phyloP scores from a whole-genome alignment of 37 sponge, comb jelly and placozoan species.

The Chondrilla cf. caribensis region DNA sequence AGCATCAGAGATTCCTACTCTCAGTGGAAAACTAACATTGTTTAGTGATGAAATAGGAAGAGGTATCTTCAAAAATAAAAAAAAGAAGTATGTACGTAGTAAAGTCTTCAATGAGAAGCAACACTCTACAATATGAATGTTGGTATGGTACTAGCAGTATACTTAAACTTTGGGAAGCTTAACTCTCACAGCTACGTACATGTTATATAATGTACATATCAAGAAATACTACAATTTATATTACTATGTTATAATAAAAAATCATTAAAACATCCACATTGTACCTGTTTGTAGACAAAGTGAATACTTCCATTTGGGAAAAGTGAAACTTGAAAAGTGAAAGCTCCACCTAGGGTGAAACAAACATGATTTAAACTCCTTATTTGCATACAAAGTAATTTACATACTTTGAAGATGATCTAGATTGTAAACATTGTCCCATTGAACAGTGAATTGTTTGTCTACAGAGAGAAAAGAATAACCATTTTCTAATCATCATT shows the following conservation, averaged over 20 bases:
- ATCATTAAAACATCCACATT: too few relatives aligned
- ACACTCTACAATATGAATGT: too few relatives aligned
- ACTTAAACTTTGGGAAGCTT: too few relatives aligned
- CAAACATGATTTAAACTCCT: background rate
- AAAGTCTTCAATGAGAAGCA: too few relatives aligned
- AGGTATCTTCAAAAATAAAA: background rate
- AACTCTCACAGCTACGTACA: too few relatives aligned
- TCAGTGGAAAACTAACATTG: conserved; percentile 45
- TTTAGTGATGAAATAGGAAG: background rate
- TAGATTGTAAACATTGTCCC: conserved; percentile 50
- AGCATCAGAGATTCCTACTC: conserved; percentile 61
- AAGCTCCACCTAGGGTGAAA: conserved; percentile 42
- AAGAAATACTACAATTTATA: too few relatives aligned
- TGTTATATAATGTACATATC: too few relatives aligned
- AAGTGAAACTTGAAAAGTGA: conserved; percentile 78
- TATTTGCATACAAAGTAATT: background rate
- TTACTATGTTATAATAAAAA: too few relatives aligned
- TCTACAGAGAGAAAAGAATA: conserved; percentile 30
- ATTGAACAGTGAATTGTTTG: conserved; percentile 67
- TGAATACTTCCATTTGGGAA: conserved; percentile 58
- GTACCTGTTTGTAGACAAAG: conserved; percentile 77
- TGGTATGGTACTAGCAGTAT: too few relatives aligned
- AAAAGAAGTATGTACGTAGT: too few relatives aligned
- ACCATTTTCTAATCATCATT: too few relatives aligned
- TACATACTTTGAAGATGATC: conserved; percentile 38